These are phyloP conservation scores for Melozone crissalis DNA, from an alignment of 2,113 vertebrate genomes.

Conservation along the genomic window DNA sequence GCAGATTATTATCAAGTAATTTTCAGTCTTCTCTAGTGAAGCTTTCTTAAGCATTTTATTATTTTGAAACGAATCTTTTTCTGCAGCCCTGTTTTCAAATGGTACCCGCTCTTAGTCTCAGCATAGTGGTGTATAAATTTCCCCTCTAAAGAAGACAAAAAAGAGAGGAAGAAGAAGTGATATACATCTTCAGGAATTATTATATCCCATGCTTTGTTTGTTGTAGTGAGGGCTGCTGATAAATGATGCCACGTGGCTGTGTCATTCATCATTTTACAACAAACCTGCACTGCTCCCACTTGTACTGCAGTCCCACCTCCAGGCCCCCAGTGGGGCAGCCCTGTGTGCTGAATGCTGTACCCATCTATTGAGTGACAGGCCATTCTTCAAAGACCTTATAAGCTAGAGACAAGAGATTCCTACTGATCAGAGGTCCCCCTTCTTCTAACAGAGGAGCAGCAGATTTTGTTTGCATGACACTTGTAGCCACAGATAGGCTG, in stretches of 20 bases:
- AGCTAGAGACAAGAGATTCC: background rate
- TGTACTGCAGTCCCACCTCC: background rate
- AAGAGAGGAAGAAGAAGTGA: background rate
- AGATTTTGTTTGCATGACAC: background rate
- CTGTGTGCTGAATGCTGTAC: background rate
- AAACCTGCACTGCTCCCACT: background rate
- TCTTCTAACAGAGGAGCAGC: background rate
- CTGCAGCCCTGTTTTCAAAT: background rate
- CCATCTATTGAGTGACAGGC: background rate
- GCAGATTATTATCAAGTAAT: background rate
- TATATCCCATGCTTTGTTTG: background rate
- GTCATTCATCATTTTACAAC: conserved; percentile 5
- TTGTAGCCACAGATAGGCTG: background rate
- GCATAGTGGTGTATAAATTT: background rate
- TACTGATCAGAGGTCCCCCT: background rate
- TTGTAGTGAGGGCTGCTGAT: background rate
- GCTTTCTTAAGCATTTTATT: background rate
- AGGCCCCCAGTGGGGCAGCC: background rate
- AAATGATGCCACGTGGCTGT: background rate
- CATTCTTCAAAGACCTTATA: background rate
- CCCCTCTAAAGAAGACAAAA: background rate
- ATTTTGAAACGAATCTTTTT: background rate
- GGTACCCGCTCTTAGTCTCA: background rate
- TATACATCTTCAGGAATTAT: background rate
- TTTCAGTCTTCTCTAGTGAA: background rate